Base-by-base conservation (phyloP, 1,140 invertebrate species). In the Samia ricini region DNA sequence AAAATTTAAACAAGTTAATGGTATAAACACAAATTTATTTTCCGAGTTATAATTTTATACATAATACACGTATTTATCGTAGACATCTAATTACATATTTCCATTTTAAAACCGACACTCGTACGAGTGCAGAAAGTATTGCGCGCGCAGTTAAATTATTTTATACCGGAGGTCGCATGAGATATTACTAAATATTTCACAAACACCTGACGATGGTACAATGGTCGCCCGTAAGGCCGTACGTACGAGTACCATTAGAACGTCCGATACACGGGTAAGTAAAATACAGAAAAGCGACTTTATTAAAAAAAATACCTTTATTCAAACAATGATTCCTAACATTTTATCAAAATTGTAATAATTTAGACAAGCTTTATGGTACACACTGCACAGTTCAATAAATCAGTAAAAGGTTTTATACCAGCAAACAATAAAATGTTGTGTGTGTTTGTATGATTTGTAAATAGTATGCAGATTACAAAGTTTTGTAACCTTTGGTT, bases 111-210 rank as follows among this genome's bases (percentile, higher is more conserved):
- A 42, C 10, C 33, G 33, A 42, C n/a, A n/a, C 7, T 42, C n/a
- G n/a, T 42, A 42, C 33, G 33, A 42, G 33, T 15, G 33, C 33
- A 15, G 33, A 42, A 42, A 42, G 7, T 15, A n/a, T n/a, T n/a
- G 12, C 33, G 33, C 12, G 4, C 7, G 51, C n/a, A 21, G 51
- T 23, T 52, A 57, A 57, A 57, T 57, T 57, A 57, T 57, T 57
- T 57, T 57, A 57, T 57, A 26, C 19, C 56, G n/a, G 24, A 23
- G 54, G 56, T 57, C 56, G 26, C 56, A 21, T 29, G 20, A 29
- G 26, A 56, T 59, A 62, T 66, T 66, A 66, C 64, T 48, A 62
- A 61, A 66, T 62, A 61, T 62, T 33, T 57, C 56, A 57, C 56
- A 57, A 57, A 57, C 56, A 57, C 56, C 56, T 57, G 56, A 55